Evolutionary conservation across 2,797 vertebrate genomes (phyloP).

Genomic region (Gastrophryne carolinensis): DNA sequence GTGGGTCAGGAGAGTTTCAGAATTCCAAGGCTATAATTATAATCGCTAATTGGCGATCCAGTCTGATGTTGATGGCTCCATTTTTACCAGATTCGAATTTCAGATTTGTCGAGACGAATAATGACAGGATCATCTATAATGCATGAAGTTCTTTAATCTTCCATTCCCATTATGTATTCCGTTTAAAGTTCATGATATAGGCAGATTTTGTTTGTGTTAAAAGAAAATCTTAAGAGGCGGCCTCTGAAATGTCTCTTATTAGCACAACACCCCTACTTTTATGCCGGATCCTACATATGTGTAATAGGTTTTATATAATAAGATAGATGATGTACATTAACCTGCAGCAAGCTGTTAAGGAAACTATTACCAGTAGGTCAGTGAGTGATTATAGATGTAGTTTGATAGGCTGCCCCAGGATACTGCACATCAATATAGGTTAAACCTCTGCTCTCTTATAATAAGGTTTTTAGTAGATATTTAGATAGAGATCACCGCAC

Average conservation of each 20-base stretch:
- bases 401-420: neutral
- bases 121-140: slow-evolving; percentile 43
- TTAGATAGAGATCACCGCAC: no score
- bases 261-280: neutral
- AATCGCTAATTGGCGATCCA: slow-evolving; percentile 38
- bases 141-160: slow-evolving; percentile 45
- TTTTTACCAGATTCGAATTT: slow-evolving; percentile 40
- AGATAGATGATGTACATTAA: no score
- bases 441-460: no score
- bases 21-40: slow-evolving; percentile 36
- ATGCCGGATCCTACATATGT: neutral
- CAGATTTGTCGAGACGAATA: slow-evolving; percentile 37
- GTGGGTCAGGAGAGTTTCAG: slow-evolving; percentile 9
- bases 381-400: neutral
- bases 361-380: no score
- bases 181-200: slow-evolving; percentile 21
- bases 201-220: neutral
- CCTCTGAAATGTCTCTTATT: neutral
- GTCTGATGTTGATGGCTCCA: slow-evolving; percentile 45
- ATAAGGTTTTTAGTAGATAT: no score
- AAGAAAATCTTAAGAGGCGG: neutral
- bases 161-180: slow-evolving; percentile 42
- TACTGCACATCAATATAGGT: neutral
- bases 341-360: no score
- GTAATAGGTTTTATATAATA: no score